Conservation (phyloP, 2,797 vertebrate species). For the Acomys russatus region DNA sequence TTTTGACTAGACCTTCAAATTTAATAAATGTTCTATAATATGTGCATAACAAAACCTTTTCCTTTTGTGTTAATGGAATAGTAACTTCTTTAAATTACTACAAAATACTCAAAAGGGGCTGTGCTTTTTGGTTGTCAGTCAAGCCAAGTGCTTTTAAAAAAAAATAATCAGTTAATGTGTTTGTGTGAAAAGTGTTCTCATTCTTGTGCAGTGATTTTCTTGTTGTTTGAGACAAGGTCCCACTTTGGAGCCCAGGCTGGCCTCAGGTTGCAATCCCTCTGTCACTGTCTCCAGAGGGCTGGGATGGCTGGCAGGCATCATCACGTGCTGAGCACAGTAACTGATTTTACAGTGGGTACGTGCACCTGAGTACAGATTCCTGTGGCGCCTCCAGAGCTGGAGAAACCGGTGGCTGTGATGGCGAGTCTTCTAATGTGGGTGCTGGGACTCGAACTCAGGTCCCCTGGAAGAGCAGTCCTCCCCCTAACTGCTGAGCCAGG, state of each 20-base stretch:
- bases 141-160: background rate
- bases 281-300: background rate
- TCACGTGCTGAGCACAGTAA: no score
- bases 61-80: background rate
- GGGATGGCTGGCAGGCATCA: background rate
- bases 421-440: background rate
- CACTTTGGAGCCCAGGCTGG: background rate
- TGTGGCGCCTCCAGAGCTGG: background rate
- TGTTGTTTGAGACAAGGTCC: background rate
- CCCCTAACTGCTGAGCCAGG: background rate
- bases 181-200: background rate
- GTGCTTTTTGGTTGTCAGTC: background rate
- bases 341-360: background rate
- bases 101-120: background rate
- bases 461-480: background rate
- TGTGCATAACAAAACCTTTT: background rate
- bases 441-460: background rate
- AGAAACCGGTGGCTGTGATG: no score
- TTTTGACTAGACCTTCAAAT: conserved; percentile 14
- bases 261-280: background rate
- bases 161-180: background rate
- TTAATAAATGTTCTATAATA: conserved; percentile 10
- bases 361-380: background rate
- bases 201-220: background rate
- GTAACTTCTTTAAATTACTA: conserved; percentile 28